These are phyloP conservation scores for Buteo buteo DNA, from an alignment of 2,113 vertebrate species.

Conservation along the genomic window DNA sequence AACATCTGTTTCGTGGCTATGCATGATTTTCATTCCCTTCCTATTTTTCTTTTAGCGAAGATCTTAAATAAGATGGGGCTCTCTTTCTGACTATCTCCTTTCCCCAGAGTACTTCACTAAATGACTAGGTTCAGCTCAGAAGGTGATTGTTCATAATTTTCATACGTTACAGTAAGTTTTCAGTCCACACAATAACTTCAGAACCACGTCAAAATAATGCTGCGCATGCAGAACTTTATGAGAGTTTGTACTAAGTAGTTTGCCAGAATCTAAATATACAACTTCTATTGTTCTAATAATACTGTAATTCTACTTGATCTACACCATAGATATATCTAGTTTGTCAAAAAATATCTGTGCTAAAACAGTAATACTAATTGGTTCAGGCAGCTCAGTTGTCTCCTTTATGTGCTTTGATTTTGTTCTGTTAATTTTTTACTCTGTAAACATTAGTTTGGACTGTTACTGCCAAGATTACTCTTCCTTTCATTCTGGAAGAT, in stretches of 20 bases:
- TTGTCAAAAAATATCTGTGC: not conserved
- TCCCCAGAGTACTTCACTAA: not conserved
- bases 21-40: not conserved
- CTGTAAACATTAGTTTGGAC: slow-evolving; percentile 9
- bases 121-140: not conserved
- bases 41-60: not conserved
- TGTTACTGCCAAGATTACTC: not conserved
- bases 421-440: slow-evolving; percentile 38
- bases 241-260: not conserved
- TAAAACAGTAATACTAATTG: slow-evolving; percentile 30
- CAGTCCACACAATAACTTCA: not conserved
- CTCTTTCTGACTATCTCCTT: not conserved
- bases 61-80: not conserved
- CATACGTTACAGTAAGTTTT: not conserved
- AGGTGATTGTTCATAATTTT: not conserved
- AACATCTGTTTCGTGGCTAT: slow-evolving; percentile 1
- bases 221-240: not conserved
- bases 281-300: slow-evolving; percentile 46
- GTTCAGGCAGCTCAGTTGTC: slow-evolving; percentile 21
- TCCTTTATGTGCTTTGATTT: slow-evolving; percentile 24
- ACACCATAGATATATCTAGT: not conserved
- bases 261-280: slow-evolving; percentile 57
- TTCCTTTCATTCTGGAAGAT: not conserved
- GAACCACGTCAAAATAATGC: slow-evolving; percentile 19
- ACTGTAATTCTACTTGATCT: slow-evolving; percentile 8